Base-by-base conservation (phyloP, 2,888 invertebrate genomes). In the Tillus elongatus region DNA sequence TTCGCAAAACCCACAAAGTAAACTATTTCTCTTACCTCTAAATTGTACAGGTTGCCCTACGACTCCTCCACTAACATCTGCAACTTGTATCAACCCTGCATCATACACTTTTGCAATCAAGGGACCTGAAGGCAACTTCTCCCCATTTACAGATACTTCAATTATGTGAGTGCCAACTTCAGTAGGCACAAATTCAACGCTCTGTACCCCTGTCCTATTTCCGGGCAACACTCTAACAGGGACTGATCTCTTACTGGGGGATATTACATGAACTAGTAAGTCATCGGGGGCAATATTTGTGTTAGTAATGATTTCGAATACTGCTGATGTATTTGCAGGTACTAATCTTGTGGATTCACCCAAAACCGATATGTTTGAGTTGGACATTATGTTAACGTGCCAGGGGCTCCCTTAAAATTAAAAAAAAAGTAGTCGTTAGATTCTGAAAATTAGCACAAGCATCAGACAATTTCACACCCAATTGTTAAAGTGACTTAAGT, bases 11-110 rank as follows among this genome's bases (percentile, higher is more conserved):
- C n/a, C n/a, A n/a, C n/a, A n/a, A n/a, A n/a, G n/a, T n/a, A n/a
- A n/a, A n/a, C n/a, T n/a, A n/a, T n/a, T n/a, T n/a, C n/a, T n/a
- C 58, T 51, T 69, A 92, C 92, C 91, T 79, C 86, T 80, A 67
- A 98, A 97, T 67, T 95, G 92, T 60, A 93, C 91, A 44, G 92
- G 89, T 66, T 95, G 90, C 36, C 95, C 95, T 26, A 96, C 91
- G 43, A 89, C 82, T 41, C 92, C 95, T 56, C 86, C 89, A 52
- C 89, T 85, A 16, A 96, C 86, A 63, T 95, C 91, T 36, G 92
- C 88, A 49, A 97, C 90, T 70, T 87, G 83, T 58, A 97, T 93
- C 47, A 92, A 75, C 48, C 87, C 84, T 45, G 93, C 82, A 65
- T 95, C 92, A 69, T 93, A 96, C 31, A 91, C 93, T 71, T 93